Evolutionary conservation across 1,140 invertebrate genomes (phyloP), one percentile per base, ranked within the genome.

Genomic region (Steinernema feltiae): DNA sequence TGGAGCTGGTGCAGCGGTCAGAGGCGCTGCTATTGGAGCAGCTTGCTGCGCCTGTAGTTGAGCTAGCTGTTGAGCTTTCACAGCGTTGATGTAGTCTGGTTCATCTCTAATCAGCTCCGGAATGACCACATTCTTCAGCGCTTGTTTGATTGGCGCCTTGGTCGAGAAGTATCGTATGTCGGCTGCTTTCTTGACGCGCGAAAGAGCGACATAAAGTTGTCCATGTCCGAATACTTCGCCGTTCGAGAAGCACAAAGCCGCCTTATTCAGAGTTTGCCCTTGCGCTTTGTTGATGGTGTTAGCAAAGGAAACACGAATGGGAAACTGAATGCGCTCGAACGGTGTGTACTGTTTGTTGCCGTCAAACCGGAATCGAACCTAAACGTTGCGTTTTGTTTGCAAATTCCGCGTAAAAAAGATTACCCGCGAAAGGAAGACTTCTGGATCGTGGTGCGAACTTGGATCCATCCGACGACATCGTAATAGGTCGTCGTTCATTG

Each of bases 211-310:
- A 21, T 88, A 87, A 69, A 87, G 80, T 80, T 88, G 84, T 24
- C 85, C 86, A 82, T 87, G 85, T 12, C 84, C 85, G 78, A 88
- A 87, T 78, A 84, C 86, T 77, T 78, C 69, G 53, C 79, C 41
- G n/a, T n/a, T 46, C 7, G 41, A 46, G 41, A 88, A 53, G 82
- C 87, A 79, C 73, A 88, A 72, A 81, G 78, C 48, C 85, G 78
- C 35, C 80, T 21, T 69, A 12, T 17, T 48, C 1, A 86, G 53
- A 3, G 84, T 76, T 82, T 89, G 88, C n/a, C 89, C 88, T 84
- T 90, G 89, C 12, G 88, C 78, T 83, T 90, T 90, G 81, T 90
- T 90, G 15, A 90, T 89, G n/a, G n/a, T n/a, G n/a, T n/a, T n/a
- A n/a, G n/a, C n/a, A n/a, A n/a, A n/a, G n/a, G n/a, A n/a, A n/a